phyloP scores from a whole-genome alignment of 2,888 invertebrate species.

The Diploptera punctata region DNA sequence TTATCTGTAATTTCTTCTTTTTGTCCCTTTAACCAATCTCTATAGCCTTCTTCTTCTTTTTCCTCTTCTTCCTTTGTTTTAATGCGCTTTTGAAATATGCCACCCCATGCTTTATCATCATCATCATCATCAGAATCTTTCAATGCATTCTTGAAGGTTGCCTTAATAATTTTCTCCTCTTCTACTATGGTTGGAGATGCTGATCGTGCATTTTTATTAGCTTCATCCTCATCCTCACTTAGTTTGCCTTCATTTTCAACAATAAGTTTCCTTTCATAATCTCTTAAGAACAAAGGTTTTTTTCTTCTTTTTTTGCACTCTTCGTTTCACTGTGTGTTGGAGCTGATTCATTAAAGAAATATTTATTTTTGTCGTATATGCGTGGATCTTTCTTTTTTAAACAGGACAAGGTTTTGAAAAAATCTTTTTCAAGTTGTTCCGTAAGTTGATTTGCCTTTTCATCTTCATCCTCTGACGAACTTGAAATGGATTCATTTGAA shows the following conservation, averaged over 20 bases:
- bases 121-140: conserved; percentile 55
- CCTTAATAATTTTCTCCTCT: conserved; percentile 70
- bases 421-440: conserved; percentile 82
- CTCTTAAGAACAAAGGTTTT: conserved; percentile 72
- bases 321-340: conserved; percentile 45
- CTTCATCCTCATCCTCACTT: conserved; percentile 43
- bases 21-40: conserved; percentile 83
- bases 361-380: conserved; percentile 80
- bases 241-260: neutral
- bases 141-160: conserved; percentile 65
- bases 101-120: conserved; percentile 59
- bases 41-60: conserved; percentile 65
- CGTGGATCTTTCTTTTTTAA: conserved; percentile 88
- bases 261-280: conserved; percentile 80
- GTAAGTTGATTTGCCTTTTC: conserved; percentile 65
- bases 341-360: conserved; percentile 64
- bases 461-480: conserved; percentile 70
- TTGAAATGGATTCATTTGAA: conserved; percentile 56
- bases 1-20: conserved; percentile 64
- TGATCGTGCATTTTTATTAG: conserved; percentile 46
- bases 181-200: conserved; percentile 65
- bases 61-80: conserved; percentile 62
- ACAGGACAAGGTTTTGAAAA: conserved; percentile 81
- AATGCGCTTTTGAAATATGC: conserved; percentile 61
- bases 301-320: conserved; percentile 55